These are phyloP conservation scores for Maccullochella peelii DNA, from an alignment of 2,113 vertebrate species.

Conservation along the genomic window DNA sequence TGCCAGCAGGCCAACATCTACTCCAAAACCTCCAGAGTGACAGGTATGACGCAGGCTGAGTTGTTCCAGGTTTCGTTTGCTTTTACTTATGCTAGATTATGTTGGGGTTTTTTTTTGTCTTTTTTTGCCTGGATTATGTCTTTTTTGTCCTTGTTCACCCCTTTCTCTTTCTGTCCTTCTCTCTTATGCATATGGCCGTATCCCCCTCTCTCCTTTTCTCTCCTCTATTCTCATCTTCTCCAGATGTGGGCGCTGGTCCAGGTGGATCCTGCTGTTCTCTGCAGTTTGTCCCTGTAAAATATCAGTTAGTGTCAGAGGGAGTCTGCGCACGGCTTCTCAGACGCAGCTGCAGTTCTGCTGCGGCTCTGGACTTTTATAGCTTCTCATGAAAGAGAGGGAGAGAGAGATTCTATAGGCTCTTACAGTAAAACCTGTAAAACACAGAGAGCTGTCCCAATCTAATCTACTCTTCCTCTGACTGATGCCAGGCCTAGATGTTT, in stretches of 20 bases:
- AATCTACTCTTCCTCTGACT: slow-evolving; percentile 42
- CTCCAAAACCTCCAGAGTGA: slow-evolving; percentile 8
- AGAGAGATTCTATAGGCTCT: slow-evolving; percentile 41
- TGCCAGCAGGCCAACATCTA: not conserved
- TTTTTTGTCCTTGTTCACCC: not conserved
- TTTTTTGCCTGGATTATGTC: not conserved
- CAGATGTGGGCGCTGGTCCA: slow-evolving; percentile 72
- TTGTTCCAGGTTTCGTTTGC: slow-evolving; percentile 21
- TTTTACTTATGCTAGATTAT: not conserved
- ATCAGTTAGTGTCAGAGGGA: slow-evolving; percentile 64
- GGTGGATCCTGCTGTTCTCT: slow-evolving; percentile 57
- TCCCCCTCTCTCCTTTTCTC: slow-evolving; percentile 23
- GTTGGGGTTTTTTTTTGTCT: no score
- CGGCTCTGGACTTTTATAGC: slow-evolving; percentile 56
- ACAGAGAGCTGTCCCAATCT: slow-evolving; percentile 24
- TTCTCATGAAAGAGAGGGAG: slow-evolving; percentile 45
- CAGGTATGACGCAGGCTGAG: slow-evolving; percentile 24
- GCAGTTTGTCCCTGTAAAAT: slow-evolving; percentile 72
- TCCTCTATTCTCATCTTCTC: slow-evolving; percentile 52
- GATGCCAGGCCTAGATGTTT: slow-evolving; percentile 43
- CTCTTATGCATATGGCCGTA: slow-evolving; percentile 4
- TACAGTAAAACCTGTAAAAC: slow-evolving; percentile 57
- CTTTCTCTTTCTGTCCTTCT: slow-evolving; percentile 11
- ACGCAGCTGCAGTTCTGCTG: slow-evolving; percentile 57
- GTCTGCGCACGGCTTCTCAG: slow-evolving; percentile 25